A percentile compares a stretch with the other conserved stretches of the same genome.
Conservation (phyloP, 1,140 invertebrate species). For the Achatina immaculata region DNA sequence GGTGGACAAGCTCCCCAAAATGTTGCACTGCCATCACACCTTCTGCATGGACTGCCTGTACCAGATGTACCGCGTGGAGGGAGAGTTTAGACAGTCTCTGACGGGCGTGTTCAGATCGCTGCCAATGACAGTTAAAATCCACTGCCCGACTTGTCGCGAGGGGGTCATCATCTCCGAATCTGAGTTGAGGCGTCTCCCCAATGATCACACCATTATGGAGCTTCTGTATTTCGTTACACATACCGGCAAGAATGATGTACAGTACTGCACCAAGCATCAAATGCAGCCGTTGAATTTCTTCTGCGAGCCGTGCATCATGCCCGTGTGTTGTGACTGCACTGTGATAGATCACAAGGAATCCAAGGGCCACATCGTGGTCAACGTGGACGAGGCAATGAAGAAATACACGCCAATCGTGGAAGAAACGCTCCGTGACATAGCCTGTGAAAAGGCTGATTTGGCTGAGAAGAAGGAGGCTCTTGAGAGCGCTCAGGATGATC, state of each 20-base stretch:
- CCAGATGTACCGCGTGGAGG: constrained; percentile 66
- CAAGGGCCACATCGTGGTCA: constrained; percentile 65
- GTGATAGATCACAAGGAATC: constrained; percentile 65
- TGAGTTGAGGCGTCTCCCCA: constrained; percentile 62
- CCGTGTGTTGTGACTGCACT: constrained; percentile 68
- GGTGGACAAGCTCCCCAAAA: constrained; percentile 64
- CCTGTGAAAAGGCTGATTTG: constrained; percentile 46
- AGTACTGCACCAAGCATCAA: constrained; percentile 64
- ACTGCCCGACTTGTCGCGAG: constrained; percentile 88
- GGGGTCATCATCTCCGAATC: constrained; percentile 87
- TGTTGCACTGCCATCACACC: constrained; percentile 69
- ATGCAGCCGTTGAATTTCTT: constrained; percentile 68
- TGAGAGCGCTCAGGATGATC: constrained; percentile 55
- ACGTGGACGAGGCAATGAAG: constrained; percentile 63
- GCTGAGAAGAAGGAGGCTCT: constrained; percentile 54
- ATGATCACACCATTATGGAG: constrained; percentile 65
- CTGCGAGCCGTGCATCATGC: constrained; percentile 65
- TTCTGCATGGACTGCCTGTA: constrained; percentile 74
- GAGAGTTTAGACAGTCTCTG: constrained; percentile 62
- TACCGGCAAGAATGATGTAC: constrained; percentile 57
- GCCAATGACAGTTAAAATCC: constrained; percentile 66
- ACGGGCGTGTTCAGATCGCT: constrained; percentile 63
- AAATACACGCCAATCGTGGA: constrained; percentile 66
- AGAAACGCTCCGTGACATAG: constrained; percentile 56
- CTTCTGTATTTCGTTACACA: constrained; percentile 58